These are phyloP conservation scores for Loripinus fragilis DNA, from an alignment of 2,888 invertebrate genomes.

Conservation along the genomic window DNA sequence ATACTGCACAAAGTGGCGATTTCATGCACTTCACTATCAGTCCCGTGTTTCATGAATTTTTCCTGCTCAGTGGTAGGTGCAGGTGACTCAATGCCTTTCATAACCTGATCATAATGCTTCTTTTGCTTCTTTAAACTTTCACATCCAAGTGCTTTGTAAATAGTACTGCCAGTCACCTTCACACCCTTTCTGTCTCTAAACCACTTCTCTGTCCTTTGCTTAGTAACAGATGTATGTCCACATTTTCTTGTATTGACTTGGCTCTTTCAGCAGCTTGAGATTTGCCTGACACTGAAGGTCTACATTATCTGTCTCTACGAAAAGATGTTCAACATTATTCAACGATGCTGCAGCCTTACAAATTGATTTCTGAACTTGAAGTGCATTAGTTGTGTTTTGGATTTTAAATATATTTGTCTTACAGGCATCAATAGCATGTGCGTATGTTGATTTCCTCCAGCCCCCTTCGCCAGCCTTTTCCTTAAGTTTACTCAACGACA, in stretches of 20 bases:
- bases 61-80: background rate
- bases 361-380: conserved; percentile 14
- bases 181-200: background rate
- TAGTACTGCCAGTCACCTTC: conserved; percentile 15
- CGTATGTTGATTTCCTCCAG: background rate
- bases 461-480: conserved; percentile 15
- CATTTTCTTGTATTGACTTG: background rate
- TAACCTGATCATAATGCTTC: conserved; percentile 23
- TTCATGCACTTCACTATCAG: conserved; percentile 22
- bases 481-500: conserved; percentile 19
- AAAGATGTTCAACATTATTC: background rate
- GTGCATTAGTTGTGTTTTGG: conserved; percentile 5
- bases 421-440: conserved; percentile 27
- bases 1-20: conserved; percentile 23
- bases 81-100: background rate
- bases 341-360: conserved; percentile 15
- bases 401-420: conserved; percentile 5
- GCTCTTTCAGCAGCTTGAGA: conserved; percentile 1
- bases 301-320: background rate
- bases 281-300: conserved; percentile 5
- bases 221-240: background rate
- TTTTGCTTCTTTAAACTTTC: conserved; percentile 27
- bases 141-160: conserved; percentile 28
- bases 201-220: conserved; percentile 14
- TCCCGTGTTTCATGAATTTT: conserved; percentile 17